Percentiles rank a stretch among this genome's conserved stretches.
Conservation (phyloP, 2,113 vertebrate species). For the Zapus hudsonius region DNA sequence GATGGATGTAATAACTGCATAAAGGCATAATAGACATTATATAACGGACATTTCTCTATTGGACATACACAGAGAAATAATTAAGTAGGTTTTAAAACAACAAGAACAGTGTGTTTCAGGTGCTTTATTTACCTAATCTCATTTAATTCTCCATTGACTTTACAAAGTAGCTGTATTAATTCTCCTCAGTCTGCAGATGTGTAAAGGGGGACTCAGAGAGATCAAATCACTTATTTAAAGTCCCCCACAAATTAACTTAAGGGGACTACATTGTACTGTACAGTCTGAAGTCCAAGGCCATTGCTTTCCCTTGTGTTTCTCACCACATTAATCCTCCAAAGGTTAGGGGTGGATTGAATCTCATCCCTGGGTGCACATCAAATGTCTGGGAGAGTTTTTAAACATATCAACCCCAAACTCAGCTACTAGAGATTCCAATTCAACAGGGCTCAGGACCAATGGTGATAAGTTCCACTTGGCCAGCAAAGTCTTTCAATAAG, state of each 20-base stretch:
- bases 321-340: neutral
- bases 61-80: neutral
- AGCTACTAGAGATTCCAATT: neutral
- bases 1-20: neutral
- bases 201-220: neutral
- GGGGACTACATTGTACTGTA: neutral
- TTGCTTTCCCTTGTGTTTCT: neutral
- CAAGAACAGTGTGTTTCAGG: neutral
- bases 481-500: neutral
- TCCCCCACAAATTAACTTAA: neutral
- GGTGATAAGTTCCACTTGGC: constrained; percentile 4
- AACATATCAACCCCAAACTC: neutral
- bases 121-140: neutral
- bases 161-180: neutral
- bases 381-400: neutral
- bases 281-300: neutral
- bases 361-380: neutral
- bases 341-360: neutral
- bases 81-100: too few species aligned
- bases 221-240: neutral
- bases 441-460: neutral
- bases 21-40: neutral
- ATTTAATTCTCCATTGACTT: neutral
- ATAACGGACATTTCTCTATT: too few species aligned
- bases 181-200: neutral